Percentiles rank a stretch among this genome's conserved stretches.
Conservation (phyloP, 1,140 invertebrate genomes). For the Platorchestia sp. region DNA sequence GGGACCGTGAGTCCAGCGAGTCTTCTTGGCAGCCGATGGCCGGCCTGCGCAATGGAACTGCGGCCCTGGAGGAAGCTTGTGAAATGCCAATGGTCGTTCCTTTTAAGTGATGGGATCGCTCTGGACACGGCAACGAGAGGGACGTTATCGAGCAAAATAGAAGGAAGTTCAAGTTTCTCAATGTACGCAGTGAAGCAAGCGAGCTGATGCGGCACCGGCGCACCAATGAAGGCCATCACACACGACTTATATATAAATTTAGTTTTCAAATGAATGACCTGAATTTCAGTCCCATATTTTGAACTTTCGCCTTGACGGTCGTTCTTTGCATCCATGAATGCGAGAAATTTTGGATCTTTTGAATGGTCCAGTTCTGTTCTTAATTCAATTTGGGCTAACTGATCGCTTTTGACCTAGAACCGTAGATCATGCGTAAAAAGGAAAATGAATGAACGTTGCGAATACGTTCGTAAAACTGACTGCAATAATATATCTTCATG, state of each 20-base stretch:
- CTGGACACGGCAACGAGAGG: neutral
- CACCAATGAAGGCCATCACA: neutral
- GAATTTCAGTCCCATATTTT: neutral
- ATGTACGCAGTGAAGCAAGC: neutral
- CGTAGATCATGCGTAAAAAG: too few relatives aligned
- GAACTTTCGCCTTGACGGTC: neutral
- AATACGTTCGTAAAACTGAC: too few relatives aligned
- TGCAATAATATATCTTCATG: too few relatives aligned
- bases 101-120: constrained; percentile 23
- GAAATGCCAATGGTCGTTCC: constrained; percentile 9
- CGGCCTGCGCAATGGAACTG: neutral
- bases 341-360: neutral
- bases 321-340: neutral
- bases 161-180: constrained; percentile 11
- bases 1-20: neutral
- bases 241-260: neutral
- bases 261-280: neutral
- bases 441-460: too few relatives aligned
- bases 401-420: neutral
- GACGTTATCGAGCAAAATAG: constrained; percentile 14
- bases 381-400: neutral
- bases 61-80: constrained; percentile 29
- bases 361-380: neutral
- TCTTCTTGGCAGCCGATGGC: neutral
- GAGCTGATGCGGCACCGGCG: neutral